Percentiles rank a stretch among this genome's conserved stretches.
Evolutionary conservation across 1,140 invertebrate genomes (phyloP).

Genomic region (Andricus grossulariae): DNA sequence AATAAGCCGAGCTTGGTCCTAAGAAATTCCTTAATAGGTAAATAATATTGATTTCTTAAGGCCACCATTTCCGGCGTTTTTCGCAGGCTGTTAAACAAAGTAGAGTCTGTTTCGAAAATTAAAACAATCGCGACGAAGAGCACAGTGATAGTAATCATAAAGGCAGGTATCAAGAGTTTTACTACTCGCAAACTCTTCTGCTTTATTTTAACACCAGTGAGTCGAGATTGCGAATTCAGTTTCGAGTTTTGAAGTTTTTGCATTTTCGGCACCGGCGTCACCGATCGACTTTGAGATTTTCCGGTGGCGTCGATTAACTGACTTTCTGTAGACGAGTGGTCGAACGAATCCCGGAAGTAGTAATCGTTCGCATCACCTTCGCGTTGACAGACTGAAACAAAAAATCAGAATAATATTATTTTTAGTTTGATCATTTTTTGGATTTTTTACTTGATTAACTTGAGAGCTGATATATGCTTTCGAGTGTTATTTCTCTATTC

Average conservation of each 20-base stretch:
- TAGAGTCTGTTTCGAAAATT: conserved; percentile 85
- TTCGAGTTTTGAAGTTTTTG: conserved; percentile 77
- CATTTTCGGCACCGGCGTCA: conserved; percentile 77
- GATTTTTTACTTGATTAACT: too few relatives aligned
- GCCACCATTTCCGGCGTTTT: conserved; percentile 87
- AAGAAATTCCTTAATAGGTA: conserved; percentile 87
- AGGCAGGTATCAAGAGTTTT: conserved; percentile 84
- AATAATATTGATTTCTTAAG: conserved; percentile 87
- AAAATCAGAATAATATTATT: conserved; percentile 31
- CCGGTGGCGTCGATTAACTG: conserved; percentile 78
- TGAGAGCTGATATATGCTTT: too few relatives aligned
- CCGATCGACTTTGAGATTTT: conserved; percentile 70
- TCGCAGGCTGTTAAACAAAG: conserved; percentile 82
- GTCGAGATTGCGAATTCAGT: conserved; percentile 58
- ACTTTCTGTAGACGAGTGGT: conserved; percentile 86
- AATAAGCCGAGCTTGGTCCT: conserved; percentile 75
- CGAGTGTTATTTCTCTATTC: too few relatives aligned
- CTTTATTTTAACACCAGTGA: conserved; percentile 48
- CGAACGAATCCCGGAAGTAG: conserved; percentile 85
- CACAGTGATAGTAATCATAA: conserved; percentile 81
- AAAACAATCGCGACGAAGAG: conserved; percentile 81
- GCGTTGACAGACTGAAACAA: conserved; percentile 69
- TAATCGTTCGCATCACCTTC: conserved; percentile 78
- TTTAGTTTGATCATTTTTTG: neutral
- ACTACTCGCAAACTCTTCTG: conserved; percentile 78